These are phyloP conservation scores for Polypedilum pembai DNA, from an alignment of 1,140 invertebrate species.

Conservation along the genomic window DNA sequence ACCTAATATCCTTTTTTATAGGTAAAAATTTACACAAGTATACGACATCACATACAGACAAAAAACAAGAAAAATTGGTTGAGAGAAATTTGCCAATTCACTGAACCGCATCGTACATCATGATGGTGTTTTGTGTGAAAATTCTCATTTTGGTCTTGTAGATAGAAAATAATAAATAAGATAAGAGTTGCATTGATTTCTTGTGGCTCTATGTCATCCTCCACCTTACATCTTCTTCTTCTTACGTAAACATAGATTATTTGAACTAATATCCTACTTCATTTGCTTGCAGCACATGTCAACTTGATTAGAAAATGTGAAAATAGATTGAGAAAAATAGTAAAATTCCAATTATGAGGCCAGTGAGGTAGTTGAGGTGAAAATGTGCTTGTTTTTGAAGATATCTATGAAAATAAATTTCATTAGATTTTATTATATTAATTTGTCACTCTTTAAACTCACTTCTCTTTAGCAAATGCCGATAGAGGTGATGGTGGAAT, in stretches of 20 bases:
- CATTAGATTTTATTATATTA: background rate
- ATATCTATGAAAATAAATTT: background rate
- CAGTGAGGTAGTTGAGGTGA: background rate
- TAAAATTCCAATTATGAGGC: background rate
- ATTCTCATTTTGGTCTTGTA: background rate
- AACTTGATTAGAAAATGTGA: constrained; percentile 22
- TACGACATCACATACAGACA: background rate
- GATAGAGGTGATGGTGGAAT: background rate
- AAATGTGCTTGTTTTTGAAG: background rate
- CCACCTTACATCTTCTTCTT: too few species aligned
- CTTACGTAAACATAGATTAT: too few species aligned
- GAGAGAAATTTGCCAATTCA: constrained; percentile 8
- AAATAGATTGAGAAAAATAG: constrained; percentile 8
- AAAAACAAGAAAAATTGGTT: background rate
- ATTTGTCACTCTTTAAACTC: background rate
- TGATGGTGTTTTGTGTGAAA: background rate
- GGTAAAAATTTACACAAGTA: too few species aligned
- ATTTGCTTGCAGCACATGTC: background rate
- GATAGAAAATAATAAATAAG: too few species aligned
- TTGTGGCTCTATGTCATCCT: too few species aligned
- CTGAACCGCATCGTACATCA: background rate
- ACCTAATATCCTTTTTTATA: too few species aligned
- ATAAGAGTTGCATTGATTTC: too few species aligned
- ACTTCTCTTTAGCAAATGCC: background rate
- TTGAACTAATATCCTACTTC: too few species aligned